Percentiles rank a stretch among this genome's conserved stretches.
phyloP scores from a whole-genome alignment of 2,113 vertebrate genomes.

The Ptilorrhoa leucosticta region DNA sequence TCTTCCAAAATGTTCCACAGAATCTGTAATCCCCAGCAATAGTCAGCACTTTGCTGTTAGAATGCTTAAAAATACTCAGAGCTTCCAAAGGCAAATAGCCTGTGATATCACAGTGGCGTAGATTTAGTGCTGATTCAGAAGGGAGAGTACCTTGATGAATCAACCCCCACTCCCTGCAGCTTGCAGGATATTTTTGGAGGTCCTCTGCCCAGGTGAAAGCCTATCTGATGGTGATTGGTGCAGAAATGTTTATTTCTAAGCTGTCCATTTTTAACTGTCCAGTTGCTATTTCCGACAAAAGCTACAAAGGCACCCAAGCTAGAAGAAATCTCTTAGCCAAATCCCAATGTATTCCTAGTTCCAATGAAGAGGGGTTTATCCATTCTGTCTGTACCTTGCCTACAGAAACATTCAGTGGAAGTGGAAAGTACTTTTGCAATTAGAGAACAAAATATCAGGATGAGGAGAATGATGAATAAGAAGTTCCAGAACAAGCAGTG shows the following conservation, averaged over 20 bases:
- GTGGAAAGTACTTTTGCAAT: neutral
- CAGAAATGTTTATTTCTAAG: neutral
- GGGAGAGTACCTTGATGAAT: neutral
- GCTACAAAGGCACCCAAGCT: neutral
- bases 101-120: neutral
- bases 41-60: slow-evolving; percentile 38
- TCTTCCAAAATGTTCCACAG: slow-evolving; percentile 27
- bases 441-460: neutral
- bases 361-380: neutral
- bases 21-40: slow-evolving; percentile 30
- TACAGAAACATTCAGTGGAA: neutral
- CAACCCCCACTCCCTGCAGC: neutral
- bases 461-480: neutral
- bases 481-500: neutral
- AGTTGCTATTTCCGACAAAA: neutral
- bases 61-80: neutral
- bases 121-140: slow-evolving; percentile 26
- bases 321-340: neutral
- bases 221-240: no score
- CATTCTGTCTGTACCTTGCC: neutral
- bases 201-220: neutral
- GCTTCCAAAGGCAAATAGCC: neutral
- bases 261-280: neutral
- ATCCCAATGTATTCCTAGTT: neutral
- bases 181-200: neutral